phyloP scores from a whole-genome alignment of 2,888 invertebrate genomes.

The Drosophila siamana region DNA sequence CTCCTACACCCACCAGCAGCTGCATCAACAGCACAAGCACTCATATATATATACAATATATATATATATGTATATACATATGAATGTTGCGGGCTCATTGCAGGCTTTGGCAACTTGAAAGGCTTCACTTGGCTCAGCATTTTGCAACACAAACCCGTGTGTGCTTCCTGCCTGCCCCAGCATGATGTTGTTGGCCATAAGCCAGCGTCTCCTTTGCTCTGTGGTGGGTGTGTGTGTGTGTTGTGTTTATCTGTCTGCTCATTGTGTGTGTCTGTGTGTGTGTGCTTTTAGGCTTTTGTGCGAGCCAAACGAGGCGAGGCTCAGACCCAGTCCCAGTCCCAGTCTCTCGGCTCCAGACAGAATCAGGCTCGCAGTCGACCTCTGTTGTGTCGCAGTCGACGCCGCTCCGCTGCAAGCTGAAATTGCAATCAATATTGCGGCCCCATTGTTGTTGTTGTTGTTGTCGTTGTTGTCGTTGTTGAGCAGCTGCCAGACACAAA shows the following conservation, averaged over 20 bases:
- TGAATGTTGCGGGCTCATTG: constrained; percentile 44
- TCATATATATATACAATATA: constrained; percentile 18
- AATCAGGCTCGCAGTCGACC: constrained; percentile 35
- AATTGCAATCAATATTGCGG: constrained; percentile 82
- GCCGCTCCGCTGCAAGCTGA: constrained; percentile 66
- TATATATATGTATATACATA: neutral
- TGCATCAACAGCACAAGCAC: constrained; percentile 33
- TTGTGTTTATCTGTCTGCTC: constrained; percentile 62
- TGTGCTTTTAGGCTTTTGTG: constrained; percentile 80
- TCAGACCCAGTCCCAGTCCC: constrained; percentile 25
- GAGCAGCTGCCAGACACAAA: constrained; percentile 79
- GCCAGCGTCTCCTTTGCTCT: constrained; percentile 39
- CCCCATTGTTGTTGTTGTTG: constrained; percentile 51
- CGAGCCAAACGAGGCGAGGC: constrained; percentile 75
- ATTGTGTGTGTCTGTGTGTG: constrained; percentile 40
- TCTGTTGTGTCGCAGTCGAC: constrained; percentile 38
- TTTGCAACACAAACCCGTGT: constrained; percentile 39
- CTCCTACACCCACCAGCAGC: constrained; percentile 54
- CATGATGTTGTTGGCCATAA: constrained; percentile 39
- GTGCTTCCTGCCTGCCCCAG: constrained; percentile 34
- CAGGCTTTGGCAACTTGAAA: constrained; percentile 81
- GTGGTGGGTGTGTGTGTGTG: constrained; percentile 40
- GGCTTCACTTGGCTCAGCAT: constrained; percentile 74
- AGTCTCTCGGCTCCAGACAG: constrained; percentile 19
- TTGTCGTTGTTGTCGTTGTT: constrained; percentile 38